Conservation (phyloP, 2,113 vertebrate genomes). For the Microtus montanus region DNA sequence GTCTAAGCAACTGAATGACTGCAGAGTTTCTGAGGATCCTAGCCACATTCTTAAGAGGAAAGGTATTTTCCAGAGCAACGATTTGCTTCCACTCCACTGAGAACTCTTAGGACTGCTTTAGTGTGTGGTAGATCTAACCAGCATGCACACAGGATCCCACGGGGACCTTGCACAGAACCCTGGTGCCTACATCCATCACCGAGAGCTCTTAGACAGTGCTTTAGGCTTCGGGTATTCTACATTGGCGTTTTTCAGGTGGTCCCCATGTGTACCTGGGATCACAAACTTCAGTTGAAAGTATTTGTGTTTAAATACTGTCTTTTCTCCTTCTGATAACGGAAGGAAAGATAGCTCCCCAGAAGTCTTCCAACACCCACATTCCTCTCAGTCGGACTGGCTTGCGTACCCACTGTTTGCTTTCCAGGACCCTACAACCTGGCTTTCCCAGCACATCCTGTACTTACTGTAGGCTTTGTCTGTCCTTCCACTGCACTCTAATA, state of each 20-base stretch:
- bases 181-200: neutral
- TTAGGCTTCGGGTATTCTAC: neutral
- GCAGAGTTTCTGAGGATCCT: neutral
- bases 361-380: neutral
- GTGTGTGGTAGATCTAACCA: neutral
- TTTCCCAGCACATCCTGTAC: neutral
- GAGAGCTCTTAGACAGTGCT: neutral
- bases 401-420: neutral
- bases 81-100: neutral
- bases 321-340: neutral
- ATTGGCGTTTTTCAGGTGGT: neutral
- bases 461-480: neutral
- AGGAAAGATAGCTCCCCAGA: neutral
- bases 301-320: neutral
- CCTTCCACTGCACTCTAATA: neutral
- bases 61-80: neutral
- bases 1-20: neutral
- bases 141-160: neutral
- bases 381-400: neutral
- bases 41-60: conserved; percentile 7
- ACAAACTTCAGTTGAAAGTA: neutral
- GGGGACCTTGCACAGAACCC: neutral
- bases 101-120: neutral
- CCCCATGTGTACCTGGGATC: too few relatives aligned
- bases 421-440: neutral